Conservation (phyloP, 2,797 vertebrate species). For the Poeciliopsis paucimaculata region DNA sequence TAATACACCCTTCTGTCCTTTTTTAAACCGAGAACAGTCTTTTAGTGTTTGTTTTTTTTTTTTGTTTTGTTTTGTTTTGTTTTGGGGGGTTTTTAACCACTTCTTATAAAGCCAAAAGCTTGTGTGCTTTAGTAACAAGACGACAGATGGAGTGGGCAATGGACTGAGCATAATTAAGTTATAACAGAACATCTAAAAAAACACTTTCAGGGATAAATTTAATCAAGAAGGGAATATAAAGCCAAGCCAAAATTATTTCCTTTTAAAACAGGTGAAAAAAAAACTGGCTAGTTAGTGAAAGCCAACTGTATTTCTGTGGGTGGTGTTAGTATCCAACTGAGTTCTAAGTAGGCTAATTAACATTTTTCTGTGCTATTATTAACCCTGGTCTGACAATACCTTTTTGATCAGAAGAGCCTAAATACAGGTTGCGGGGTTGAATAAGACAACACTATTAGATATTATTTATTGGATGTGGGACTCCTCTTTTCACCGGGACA, state of each 20-base stretch:
- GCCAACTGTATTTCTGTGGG: constrained; percentile 7
- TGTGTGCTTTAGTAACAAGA: constrained; percentile 19
- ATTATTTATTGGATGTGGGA: constrained; percentile 72
- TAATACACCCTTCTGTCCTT: not conserved
- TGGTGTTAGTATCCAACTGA: constrained; percentile 14
- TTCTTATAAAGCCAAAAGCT: constrained; percentile 16
- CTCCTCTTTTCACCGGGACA: constrained; percentile 54
- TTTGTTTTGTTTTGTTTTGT: not conserved
- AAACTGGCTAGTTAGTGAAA: constrained; percentile 37
- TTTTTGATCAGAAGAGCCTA: constrained; percentile 57
- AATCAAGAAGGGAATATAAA: constrained; percentile 60
- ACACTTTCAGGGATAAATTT: constrained; percentile 62
- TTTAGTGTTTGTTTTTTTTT: constrained; percentile 5
- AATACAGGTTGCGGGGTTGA: constrained; percentile 54
- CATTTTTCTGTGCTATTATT: constrained; percentile 41
- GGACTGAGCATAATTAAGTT: constrained; percentile 58
- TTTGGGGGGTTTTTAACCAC: not conserved
- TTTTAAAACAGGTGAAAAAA: constrained; percentile 37
- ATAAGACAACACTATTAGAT: constrained; percentile 64
- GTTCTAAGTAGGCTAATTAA: constrained; percentile 27
- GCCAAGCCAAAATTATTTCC: constrained; percentile 40
- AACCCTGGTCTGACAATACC: constrained; percentile 39
- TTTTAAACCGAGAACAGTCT: not conserved
- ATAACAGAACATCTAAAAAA: constrained; percentile 54
- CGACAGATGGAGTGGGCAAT: constrained; percentile 19